phyloP scores from a whole-genome alignment of 2,797 vertebrate genomes.

The Coregonus ussuriensis region DNA sequence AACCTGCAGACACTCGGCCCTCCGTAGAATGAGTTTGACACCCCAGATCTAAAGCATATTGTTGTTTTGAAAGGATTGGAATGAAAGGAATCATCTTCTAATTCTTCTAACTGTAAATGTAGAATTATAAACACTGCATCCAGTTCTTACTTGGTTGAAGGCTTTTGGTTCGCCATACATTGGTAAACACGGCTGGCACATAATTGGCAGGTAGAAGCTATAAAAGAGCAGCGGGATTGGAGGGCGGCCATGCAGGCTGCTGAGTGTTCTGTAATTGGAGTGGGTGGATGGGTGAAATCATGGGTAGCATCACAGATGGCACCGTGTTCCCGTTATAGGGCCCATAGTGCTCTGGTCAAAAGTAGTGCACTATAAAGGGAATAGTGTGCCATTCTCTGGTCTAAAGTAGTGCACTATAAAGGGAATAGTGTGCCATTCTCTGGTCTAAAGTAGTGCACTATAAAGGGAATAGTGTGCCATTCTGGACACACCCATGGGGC shows the following conservation, averaged over 20 bases:
- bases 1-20: too few species aligned
- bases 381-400: too few species aligned
- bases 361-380: too few species aligned
- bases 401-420: too few species aligned
- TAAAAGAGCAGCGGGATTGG: slow-evolving; percentile 62
- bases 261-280: slow-evolving; percentile 45
- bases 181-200: slow-evolving; percentile 53
- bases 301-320: slow-evolving; percentile 31
- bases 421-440: too few species aligned
- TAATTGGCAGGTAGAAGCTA: slow-evolving; percentile 52
- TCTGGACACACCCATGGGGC: too few species aligned
- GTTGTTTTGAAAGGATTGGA: slow-evolving; percentile 19
- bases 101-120: slow-evolving; percentile 1
- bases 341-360: neutral
- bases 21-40: too few species aligned
- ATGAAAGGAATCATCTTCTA: slow-evolving; percentile 34
- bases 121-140: slow-evolving; percentile 33
- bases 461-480: too few species aligned
- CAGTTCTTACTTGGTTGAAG: neutral
- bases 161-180: slow-evolving; percentile 25
- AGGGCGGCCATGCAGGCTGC: slow-evolving; percentile 33
- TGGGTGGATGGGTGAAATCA: slow-evolving; percentile 14
- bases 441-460: too few species aligned
- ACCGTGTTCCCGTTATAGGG: neutral
- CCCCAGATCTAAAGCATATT: too few species aligned